Percentiles rank a stretch among this genome's conserved stretches.
Evolutionary conservation across 2,888 invertebrate species (phyloP).

Genomic region (Gymnocheta viridis): DNA sequence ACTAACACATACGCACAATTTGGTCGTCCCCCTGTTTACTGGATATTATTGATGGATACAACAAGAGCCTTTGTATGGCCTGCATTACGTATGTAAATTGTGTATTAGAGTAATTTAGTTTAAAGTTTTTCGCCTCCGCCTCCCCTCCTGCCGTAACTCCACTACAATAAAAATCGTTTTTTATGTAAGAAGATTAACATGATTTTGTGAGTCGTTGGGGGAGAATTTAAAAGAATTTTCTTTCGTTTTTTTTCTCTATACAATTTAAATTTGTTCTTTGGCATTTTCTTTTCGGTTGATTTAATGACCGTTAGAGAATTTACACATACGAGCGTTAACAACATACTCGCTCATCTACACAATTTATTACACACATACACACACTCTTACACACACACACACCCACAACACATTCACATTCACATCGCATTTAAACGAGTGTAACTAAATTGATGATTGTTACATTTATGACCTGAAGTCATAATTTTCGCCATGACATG

Average conservation of each 20-base stretch:
- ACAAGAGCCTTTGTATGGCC: conserved; percentile 14
- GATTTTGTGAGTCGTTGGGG: conserved; percentile 34
- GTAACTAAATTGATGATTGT: conserved; percentile 60
- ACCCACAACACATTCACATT: not conserved
- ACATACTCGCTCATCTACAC: conserved; percentile 3
- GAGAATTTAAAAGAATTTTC: conserved; percentile 33
- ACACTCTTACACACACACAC: not conserved
- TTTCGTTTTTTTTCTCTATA: not conserved
- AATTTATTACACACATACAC: not conserved
- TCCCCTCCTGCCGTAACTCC: not conserved
- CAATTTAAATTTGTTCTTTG: conserved; percentile 53
- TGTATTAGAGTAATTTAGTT: conserved; percentile 63
- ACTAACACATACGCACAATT: conserved; percentile 37
- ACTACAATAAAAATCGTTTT: conserved; percentile 28
- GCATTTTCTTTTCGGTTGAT: conserved; percentile 54
- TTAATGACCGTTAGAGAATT: conserved; percentile 59
- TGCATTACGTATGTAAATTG: conserved; percentile 58
- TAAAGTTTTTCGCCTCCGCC: conserved; percentile 23
- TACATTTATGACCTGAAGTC: conserved; percentile 68
- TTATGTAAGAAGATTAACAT: conserved; percentile 54
- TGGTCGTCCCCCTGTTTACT: not conserved
- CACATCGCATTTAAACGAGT: not conserved
- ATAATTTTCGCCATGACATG: conserved; percentile 51
- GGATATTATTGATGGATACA: conserved; percentile 3
- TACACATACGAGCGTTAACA: not conserved